A percentile compares a stretch with the other conserved stretches of the same genome.
Conservation (phyloP, 2,797 vertebrate genomes). For the Aselliscus stoliczkanus region DNA sequence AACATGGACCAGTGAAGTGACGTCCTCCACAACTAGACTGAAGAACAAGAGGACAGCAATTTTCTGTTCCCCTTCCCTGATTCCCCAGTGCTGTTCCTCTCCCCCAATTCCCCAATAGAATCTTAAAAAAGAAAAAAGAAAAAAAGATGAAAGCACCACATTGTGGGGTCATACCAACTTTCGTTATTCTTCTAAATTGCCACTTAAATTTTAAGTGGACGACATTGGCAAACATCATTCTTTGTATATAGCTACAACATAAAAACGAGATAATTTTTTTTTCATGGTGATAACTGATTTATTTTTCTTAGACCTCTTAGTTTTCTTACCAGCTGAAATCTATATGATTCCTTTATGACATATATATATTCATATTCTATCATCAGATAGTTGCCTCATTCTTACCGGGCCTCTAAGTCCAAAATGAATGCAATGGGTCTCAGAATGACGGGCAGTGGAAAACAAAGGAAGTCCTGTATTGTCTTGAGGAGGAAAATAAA, state of each 20-base stretch:
- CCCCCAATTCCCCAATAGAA: too few relatives aligned
- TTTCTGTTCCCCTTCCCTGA: too few relatives aligned
- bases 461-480: not conserved
- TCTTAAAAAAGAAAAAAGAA: too few relatives aligned
- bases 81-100: too few relatives aligned
- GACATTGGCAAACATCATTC: not conserved
- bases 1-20: too few relatives aligned
- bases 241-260: not conserved
- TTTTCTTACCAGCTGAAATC: not conserved
- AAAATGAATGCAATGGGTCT: not conserved
- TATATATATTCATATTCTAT: not conserved
- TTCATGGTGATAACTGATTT: not conserved
- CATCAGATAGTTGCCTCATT: not conserved
- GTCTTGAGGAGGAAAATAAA: not conserved
- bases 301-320: not conserved
- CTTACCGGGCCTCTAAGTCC: not conserved
- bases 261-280: not conserved
- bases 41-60: too few relatives aligned
- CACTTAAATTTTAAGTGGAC: not conserved
- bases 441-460: not conserved
- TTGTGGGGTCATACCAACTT: not conserved
- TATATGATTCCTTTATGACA: not conserved
- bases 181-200: not conserved
- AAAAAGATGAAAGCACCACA: not conserved
- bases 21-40: too few relatives aligned